Evolutionary conservation across 2,113 vertebrate genomes (phyloP), one percentile per base, ranked within the genome.

Genomic region (Cephalopterus ornatus): DNA sequence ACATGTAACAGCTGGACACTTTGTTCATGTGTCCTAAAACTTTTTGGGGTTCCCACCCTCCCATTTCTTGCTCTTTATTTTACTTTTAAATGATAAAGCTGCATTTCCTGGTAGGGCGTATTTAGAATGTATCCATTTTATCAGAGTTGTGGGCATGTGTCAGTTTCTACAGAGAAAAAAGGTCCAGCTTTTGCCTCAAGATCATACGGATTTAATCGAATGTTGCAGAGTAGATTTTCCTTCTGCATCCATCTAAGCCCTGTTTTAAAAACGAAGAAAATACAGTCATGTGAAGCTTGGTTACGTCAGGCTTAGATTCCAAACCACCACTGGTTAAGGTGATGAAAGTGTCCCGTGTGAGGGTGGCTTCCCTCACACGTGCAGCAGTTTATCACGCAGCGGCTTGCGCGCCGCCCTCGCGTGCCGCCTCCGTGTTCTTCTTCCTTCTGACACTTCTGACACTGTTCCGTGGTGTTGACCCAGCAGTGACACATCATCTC

Each of bases 321-420:
- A 47, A 49, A n/a, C 18, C 47, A 39, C 52, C 21, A 8, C 17
- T 1, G 4, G 35, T 47, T 27, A 44, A 52, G 0, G 2, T 2
- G 7, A 16, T 20, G 35, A 16, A 44, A 41, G n/a, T 35, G 35
- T 27, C 41, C 18, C 27, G 0, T 1, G 2, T 35, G 41, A 61
- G 41, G 26, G n/a, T 7, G 41, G 35, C 24, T 75, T 46, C 10
- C 39, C 41, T 53, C 42, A 24, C 37, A 28, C 39, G 30, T 15
- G 35, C 44, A 22, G 27, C 27, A 32, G n/a, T n/a, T 73, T 62
- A 27, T 61, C 4, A 1, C 13, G n/a, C 50, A 27, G 55, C n/a
- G 65, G 9, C 32, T 53, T 53, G 20, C 21, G n/a, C 44, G 12
- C 37, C 41, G 59, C 35, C 21, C 20, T 27, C 20, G 22, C 26